phyloP scores from a whole-genome alignment of 2,888 invertebrate species.

The Hipparchia sbordonii region DNA sequence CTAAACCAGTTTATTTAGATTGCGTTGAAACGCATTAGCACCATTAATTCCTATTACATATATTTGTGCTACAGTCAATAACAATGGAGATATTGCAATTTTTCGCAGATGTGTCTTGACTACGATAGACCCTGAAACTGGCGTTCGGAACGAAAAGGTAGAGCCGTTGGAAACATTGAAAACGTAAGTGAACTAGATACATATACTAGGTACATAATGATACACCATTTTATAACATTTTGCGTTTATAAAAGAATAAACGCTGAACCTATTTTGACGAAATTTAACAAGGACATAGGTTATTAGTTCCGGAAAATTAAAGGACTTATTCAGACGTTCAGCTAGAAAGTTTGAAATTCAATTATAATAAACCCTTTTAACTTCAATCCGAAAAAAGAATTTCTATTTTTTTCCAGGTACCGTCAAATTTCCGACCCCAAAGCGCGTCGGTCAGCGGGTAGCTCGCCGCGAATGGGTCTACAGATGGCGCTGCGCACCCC shows the following conservation, averaged over 20 bases:
- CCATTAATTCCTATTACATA: too few relatives aligned
- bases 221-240: too few relatives aligned
- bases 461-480: slow-evolving; percentile 66
- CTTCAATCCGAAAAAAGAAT: too few relatives aligned
- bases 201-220: not conserved
- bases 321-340: too few relatives aligned
- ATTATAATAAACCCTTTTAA: not conserved
- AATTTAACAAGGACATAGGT: too few relatives aligned
- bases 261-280: too few relatives aligned
- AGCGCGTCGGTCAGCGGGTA: slow-evolving; percentile 54
- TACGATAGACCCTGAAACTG: slow-evolving; percentile 87
- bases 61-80: not conserved
- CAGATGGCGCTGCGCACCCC: slow-evolving; percentile 68
- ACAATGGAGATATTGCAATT: not conserved
- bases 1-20: too few relatives aligned
- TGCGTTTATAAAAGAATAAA: too few relatives aligned
- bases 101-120: slow-evolving; percentile 86
- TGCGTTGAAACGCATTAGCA: too few relatives aligned
- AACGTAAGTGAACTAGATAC: slow-evolving; percentile 19
- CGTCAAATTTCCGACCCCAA: slow-evolving; percentile 57
- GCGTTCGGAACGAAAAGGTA: slow-evolving; percentile 77
- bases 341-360: too few relatives aligned
- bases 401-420: slow-evolving; percentile 53
- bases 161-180: slow-evolving; percentile 38
- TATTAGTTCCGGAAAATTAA: too few relatives aligned